phyloP scores from a whole-genome alignment of 2,797 vertebrate genomes.

The Peromyscus attwateri region DNA sequence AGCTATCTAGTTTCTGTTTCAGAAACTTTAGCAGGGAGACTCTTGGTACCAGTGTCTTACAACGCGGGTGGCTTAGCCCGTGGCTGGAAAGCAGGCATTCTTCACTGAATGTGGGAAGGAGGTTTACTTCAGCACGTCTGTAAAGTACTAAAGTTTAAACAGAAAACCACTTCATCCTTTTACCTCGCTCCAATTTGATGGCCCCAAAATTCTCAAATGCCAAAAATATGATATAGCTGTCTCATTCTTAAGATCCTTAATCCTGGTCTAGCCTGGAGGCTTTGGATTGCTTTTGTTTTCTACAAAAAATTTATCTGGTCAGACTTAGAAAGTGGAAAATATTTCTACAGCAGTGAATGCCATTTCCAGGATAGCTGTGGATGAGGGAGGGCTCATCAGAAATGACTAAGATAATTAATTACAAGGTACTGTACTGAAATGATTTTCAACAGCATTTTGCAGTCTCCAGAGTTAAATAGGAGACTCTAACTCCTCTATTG shows the following conservation, averaged over 20 bases:
- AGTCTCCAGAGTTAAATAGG: neutral
- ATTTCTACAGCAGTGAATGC: neutral
- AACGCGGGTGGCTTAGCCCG: neutral
- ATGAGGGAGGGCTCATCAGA: neutral
- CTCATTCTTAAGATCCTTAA: constrained; percentile 61
- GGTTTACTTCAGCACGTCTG: neutral
- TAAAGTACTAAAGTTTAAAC: constrained; percentile 25
- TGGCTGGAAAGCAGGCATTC: neutral
- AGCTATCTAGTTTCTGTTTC: neutral
- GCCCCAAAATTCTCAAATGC: constrained; percentile 45
- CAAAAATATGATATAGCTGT: constrained; percentile 55
- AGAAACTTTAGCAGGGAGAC: neutral
- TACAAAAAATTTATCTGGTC: constrained; percentile 47
- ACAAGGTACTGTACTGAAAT: neutral
- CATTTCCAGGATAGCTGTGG: neutral
- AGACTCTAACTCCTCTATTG: neutral
- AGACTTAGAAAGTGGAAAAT: constrained; percentile 12
- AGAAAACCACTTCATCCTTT: constrained; percentile 25
- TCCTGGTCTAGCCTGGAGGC: neutral
- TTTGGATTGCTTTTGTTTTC: constrained; percentile 58
- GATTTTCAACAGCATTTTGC: neutral
- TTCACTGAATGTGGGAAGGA: neutral
- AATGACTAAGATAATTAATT: neutral
- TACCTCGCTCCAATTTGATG: neutral
- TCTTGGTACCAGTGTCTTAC: neutral